Percentiles rank a stretch among this genome's conserved stretches.
These are phyloP conservation scores for Phrynocephalus guinanensis DNA, from an alignment of 2,797 vertebrate genomes.

Conservation along the genomic window DNA sequence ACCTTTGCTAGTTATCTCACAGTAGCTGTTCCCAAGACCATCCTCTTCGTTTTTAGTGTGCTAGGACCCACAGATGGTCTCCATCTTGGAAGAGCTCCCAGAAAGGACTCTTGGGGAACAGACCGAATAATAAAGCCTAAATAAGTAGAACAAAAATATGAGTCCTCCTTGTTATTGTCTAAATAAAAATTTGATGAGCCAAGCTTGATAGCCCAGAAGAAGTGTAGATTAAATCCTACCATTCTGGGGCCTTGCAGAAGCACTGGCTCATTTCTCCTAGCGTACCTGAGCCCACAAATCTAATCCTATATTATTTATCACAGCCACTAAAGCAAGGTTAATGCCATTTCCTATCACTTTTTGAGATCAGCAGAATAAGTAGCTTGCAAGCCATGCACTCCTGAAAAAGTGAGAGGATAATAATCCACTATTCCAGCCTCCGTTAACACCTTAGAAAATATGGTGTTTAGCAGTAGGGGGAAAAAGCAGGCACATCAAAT, in stretches of 20 bases:
- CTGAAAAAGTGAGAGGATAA: not conserved
- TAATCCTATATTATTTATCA: slow-evolving; percentile 22
- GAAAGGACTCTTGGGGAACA: slow-evolving; percentile 50
- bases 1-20: slow-evolving; percentile 25
- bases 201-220: slow-evolving; percentile 15
- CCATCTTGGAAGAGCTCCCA: slow-evolving; percentile 55
- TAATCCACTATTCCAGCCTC: not conserved
- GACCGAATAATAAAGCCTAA: slow-evolving; percentile 35
- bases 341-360: not conserved
- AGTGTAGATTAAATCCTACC: slow-evolving; percentile 15
- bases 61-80: slow-evolving; percentile 51
- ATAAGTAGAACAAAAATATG: slow-evolving; percentile 52
- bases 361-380: not conserved
- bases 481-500: not conserved
- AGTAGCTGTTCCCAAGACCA: slow-evolving; percentile 37
- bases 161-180: slow-evolving; percentile 40
- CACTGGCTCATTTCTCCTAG: not conserved
- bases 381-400: not conserved
- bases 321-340: not conserved
- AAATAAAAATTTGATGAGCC: slow-evolving; percentile 45
- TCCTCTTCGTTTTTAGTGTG: slow-evolving; percentile 37
- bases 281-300: not conserved
- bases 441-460: not conserved
- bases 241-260: not conserved
- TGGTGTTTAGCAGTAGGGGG: not conserved